Base-by-base conservation (phyloP, 2,113 vertebrate species). In the Canis aureus region DNA sequence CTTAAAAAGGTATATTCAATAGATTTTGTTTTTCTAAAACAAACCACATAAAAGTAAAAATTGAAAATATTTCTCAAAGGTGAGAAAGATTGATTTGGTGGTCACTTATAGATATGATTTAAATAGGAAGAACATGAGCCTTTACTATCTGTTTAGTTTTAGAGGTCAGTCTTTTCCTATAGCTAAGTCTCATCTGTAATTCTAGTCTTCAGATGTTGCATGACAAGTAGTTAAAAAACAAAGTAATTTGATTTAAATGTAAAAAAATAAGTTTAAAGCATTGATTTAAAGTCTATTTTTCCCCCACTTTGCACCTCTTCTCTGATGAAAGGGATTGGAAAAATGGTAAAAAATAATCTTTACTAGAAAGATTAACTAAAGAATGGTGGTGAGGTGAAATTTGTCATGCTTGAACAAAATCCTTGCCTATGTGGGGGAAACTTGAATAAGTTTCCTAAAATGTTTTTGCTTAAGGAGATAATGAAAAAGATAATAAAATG, bases 401-500 rank as follows among this genome's bases (percentile, higher is more conserved):
- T 53, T 91, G 32, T 92, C 81, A 62, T 80, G n/a, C 53, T 89
- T 81, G 53, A 91, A 82, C 11, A 92, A 73, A 81, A 94, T 43
- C 57, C 13, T 69, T 73, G 62, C 29, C n/a, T 59, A 8, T 51
- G 51, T 95, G 55, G 51, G 57, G 20, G 29, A 94, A 84, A n/a
- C 22, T 49, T 94, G 29, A 93, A 91, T 73, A 93, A 38, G 60
- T 94, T 92, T 59, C 15, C 25, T 32, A 88, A 29, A 78, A 17
- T 91, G 64, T 71, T 96, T 96, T 94, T 81, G 57, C 71, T 67
- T 83, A 78, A n/a, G 53, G 80, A 96, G 25, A 92, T 79, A 84
- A 89, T 85, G 92, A 80, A 95, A 85, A 94, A 92, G 92, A 78
- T 55, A 32, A 89, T 89, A 59, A 97, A 94, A 59, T 78, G n/a